Evolutionary conservation across 2,888 invertebrate genomes (phyloP).

Genomic region (Plebejus anna): DNA sequence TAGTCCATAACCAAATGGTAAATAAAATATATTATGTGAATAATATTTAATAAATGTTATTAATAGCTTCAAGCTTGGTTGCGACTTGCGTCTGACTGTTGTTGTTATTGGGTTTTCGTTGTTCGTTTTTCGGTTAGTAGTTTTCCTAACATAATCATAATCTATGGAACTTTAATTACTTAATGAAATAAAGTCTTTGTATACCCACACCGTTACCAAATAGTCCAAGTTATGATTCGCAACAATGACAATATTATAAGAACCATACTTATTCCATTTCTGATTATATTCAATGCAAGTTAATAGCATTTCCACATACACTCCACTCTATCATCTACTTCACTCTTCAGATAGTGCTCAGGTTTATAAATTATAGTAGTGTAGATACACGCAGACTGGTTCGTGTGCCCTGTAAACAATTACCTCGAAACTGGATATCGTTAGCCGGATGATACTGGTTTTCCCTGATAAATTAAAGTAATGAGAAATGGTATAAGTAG

Average conservation of each 20-base stretch:
- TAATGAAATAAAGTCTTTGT: too few species aligned
- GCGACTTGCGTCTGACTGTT: too few species aligned
- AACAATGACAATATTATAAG: not conserved
- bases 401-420: not conserved
- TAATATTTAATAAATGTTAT: too few species aligned
- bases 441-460: not conserved
- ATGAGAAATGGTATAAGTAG: not conserved
- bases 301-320: constrained; percentile 3
- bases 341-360: not conserved
- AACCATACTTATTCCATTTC: not conserved
- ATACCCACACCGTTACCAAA: too few species aligned
- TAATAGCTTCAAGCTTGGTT: too few species aligned
- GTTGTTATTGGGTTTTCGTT: too few species aligned
- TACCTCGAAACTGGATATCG: not conserved
- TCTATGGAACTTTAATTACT: too few species aligned
- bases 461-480: not conserved
- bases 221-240: too few species aligned
- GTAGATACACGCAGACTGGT: not conserved
- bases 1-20: too few species aligned
- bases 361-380: not conserved
- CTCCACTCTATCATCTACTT: not conserved
- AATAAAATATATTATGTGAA: too few species aligned
- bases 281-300: not conserved
- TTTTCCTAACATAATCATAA: too few species aligned
- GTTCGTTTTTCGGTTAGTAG: too few species aligned